Evolutionary conservation across 2,888 invertebrate genomes (phyloP).

Genomic region (Elegia similella): DNA sequence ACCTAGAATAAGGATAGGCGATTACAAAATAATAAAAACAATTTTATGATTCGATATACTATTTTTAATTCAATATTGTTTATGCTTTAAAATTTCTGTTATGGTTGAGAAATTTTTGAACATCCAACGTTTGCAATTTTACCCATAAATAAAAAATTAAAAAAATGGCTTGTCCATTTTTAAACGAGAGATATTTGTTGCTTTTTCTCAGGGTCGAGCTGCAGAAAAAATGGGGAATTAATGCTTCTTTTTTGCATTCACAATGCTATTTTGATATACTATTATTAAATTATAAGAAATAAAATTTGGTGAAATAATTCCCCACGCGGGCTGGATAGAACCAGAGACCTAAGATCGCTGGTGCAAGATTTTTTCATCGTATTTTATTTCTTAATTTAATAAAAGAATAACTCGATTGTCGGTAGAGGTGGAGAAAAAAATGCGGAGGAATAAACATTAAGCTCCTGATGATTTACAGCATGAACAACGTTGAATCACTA

Average conservation of each 20-base stretch:
- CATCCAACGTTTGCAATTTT: neutral
- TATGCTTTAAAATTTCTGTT: slow-evolving; percentile 14
- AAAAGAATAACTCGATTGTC: neutral
- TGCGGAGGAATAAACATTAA: slow-evolving; percentile 4
- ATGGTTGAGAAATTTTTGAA: neutral
- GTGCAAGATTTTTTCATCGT: too few relatives aligned
- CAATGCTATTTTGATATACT: too few relatives aligned
- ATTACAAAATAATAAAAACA: slow-evolving; percentile 8
- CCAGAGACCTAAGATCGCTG: too few relatives aligned
- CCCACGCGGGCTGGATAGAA: too few relatives aligned
- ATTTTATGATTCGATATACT: slow-evolving; percentile 13
- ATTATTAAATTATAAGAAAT: too few relatives aligned
- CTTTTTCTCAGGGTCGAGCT: too few relatives aligned
- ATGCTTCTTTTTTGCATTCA: too few relatives aligned
- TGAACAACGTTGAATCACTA: slow-evolving; percentile 31
- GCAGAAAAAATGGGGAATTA: too few relatives aligned
- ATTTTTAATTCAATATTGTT: slow-evolving; percentile 24
- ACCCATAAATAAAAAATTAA: neutral
- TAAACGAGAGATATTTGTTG: too few relatives aligned
- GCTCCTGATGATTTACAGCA: slow-evolving; percentile 19
- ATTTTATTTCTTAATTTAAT: too few relatives aligned
- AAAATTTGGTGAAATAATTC: too few relatives aligned
- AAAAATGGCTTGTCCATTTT: neutral
- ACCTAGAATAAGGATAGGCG: neutral
- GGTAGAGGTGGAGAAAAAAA: neutral